phyloP scores from a whole-genome alignment of 2,113 vertebrate species.

The Antennarius striatus region DNA sequence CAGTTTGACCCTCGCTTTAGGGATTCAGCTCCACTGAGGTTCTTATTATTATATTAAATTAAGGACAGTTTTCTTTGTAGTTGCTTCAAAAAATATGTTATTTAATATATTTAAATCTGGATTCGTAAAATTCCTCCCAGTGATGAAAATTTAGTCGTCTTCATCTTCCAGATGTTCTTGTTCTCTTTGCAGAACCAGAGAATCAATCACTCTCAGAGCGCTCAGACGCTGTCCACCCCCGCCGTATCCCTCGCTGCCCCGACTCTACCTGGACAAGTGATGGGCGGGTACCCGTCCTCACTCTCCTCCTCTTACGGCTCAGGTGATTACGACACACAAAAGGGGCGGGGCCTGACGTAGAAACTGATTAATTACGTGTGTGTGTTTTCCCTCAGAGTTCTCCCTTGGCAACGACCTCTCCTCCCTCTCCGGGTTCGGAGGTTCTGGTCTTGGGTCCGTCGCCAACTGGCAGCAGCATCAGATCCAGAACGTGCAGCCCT shows the following conservation, averaged over 20 bases:
- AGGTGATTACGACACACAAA: slow-evolving; percentile 77
- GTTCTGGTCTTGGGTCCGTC: slow-evolving; percentile 88
- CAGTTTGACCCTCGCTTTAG: too few relatives aligned
- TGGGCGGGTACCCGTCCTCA: slow-evolving; percentile 93
- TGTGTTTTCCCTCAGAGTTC: slow-evolving; percentile 82
- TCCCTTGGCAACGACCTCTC: slow-evolving; percentile 90
- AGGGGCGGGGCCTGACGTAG: too few relatives aligned
- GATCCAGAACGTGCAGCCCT: slow-evolving; percentile 90
- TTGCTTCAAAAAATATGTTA: too few relatives aligned
- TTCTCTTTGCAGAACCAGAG: slow-evolving; percentile 89
- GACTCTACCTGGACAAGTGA: slow-evolving; percentile 90
- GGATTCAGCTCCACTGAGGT: too few relatives aligned
- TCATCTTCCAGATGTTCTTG: neutral
- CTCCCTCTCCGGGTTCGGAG: slow-evolving; percentile 89
- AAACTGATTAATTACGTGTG: neutral
- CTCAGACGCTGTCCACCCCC: slow-evolving; percentile 93
- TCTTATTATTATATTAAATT: too few relatives aligned
- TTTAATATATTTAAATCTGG: too few relatives aligned
- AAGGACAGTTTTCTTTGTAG: too few relatives aligned
- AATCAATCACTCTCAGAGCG: slow-evolving; percentile 96
- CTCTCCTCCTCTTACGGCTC: slow-evolving; percentile 93
- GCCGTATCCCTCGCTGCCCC: slow-evolving; percentile 90
- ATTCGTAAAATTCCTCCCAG: too few relatives aligned
- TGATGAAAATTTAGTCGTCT: neutral
- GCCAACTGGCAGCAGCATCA: slow-evolving; percentile 94